These are phyloP conservation scores for Urophycis tenuis DNA, from an alignment of 2,797 vertebrate species.

Conservation along the genomic window DNA sequence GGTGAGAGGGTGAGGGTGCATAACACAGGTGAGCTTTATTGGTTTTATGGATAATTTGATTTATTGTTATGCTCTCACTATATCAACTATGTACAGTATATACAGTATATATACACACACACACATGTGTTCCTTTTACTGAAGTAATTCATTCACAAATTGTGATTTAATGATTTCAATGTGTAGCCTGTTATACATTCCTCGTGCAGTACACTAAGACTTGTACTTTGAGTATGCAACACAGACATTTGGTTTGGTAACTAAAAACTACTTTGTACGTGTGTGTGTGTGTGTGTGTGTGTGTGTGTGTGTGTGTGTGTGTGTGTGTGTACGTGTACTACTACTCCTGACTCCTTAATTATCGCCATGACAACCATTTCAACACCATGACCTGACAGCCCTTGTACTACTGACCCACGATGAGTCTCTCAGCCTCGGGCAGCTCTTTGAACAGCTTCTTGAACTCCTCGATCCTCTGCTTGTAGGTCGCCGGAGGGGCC, in stretches of 20 bases:
- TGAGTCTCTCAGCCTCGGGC: constrained; percentile 78
- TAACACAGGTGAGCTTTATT: neutral
- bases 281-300: neutral
- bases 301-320: neutral
- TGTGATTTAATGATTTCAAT: too few relatives aligned
- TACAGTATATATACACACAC: too few relatives aligned
- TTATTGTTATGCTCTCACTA: neutral
- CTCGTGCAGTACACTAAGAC: too few relatives aligned
- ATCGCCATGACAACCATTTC: neutral
- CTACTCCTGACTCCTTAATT: neutral
- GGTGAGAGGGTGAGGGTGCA: neutral
- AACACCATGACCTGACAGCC: neutral
- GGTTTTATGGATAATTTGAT: neutral
- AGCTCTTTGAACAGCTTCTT: constrained; percentile 84
- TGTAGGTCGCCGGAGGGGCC: constrained; percentile 78
- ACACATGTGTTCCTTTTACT: too few relatives aligned
- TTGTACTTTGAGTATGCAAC: too few relatives aligned
- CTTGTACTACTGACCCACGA: constrained; percentile 84
- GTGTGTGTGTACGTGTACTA: neutral
- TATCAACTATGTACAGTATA: too few relatives aligned
- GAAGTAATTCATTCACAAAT: too few relatives aligned
- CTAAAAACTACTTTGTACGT: too few relatives aligned
- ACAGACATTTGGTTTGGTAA: neutral
- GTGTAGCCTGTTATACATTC: too few relatives aligned
- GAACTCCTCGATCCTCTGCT: constrained; percentile 86